phyloP scores from a whole-genome alignment of 2,797 vertebrate genomes.

The Sebastes trivittatus region DNA sequence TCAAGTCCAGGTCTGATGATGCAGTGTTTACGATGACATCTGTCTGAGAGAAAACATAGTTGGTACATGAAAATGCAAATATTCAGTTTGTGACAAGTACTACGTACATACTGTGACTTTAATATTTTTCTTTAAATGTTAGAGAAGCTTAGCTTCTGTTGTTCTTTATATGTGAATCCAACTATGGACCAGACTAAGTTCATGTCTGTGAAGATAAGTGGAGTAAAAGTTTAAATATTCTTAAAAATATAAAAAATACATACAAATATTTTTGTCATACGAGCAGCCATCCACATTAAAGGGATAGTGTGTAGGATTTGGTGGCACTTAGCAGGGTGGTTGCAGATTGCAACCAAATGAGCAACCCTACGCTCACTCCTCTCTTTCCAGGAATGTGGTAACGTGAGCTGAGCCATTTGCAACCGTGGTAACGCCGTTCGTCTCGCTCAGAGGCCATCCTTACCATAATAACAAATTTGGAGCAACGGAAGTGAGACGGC shows the following conservation, averaged over 20 bases:
- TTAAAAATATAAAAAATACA: neutral
- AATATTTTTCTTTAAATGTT: neutral
- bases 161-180: neutral
- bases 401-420: rapidly evolving
- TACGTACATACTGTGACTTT: rapidly evolving
- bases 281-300: neutral
- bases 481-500: too few relatives aligned
- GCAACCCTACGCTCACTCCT: too few relatives aligned
- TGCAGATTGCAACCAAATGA: too few relatives aligned
- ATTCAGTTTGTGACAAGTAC: neutral
- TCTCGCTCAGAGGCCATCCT: too few relatives aligned
- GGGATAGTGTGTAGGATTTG: too few relatives aligned
- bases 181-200: neutral
- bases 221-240: neutral
- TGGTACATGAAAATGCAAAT: neutral
- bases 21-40: conserved; percentile 83
- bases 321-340: rapidly evolving
- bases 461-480: too few relatives aligned
- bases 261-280: too few relatives aligned
- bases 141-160: neutral
- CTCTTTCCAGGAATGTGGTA: too few relatives aligned
- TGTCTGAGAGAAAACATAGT: conserved; percentile 72
- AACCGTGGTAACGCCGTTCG: rapidly evolving
- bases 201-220: neutral
- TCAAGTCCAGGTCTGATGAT: rapidly evolving